Evolutionary conservation across 2,113 vertebrate genomes (phyloP).

Genomic region (Corythoichthys intestinalis): DNA sequence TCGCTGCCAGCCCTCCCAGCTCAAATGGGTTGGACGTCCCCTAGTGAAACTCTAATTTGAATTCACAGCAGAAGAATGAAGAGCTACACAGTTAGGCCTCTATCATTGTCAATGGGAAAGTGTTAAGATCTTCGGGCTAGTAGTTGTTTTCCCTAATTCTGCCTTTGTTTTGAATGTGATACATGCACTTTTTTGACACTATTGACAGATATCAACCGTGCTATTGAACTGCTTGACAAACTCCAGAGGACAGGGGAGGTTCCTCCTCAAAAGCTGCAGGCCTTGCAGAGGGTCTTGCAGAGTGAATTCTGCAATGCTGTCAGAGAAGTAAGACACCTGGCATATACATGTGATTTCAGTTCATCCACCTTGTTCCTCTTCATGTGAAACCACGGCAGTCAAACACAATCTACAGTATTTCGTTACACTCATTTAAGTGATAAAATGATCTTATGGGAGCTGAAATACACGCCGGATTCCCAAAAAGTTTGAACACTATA

Average conservation of each 20-base stretch:
- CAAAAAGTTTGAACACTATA: too few species aligned
- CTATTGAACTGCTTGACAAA: slow-evolving; percentile 95
- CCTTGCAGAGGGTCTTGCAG: slow-evolving; percentile 93
- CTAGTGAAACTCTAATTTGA: too few species aligned
- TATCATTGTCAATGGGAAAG: neutral
- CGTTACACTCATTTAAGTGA: neutral
- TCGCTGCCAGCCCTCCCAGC: too few species aligned
- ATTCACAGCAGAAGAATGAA: too few species aligned
- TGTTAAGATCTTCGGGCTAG: neutral
- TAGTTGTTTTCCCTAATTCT: neutral
- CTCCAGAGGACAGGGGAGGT: slow-evolving; percentile 94
- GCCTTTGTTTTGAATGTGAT: neutral
- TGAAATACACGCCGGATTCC: too few species aligned
- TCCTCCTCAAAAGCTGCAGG: slow-evolving; percentile 95
- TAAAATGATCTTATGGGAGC: neutral
- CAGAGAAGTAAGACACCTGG: slow-evolving; percentile 78
- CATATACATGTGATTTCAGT: neutral
- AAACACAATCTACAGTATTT: neutral
- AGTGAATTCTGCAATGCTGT: slow-evolving; percentile 99
- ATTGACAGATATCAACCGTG: slow-evolving; percentile 88
- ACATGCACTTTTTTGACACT: neutral
- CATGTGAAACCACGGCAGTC: neutral
- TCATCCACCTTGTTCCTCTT: neutral
- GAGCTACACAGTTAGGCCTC: too few species aligned
- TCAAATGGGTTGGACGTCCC: too few species aligned